Conservation (phyloP, 2,797 vertebrate species). For the Sarcophilus harrisii region DNA sequence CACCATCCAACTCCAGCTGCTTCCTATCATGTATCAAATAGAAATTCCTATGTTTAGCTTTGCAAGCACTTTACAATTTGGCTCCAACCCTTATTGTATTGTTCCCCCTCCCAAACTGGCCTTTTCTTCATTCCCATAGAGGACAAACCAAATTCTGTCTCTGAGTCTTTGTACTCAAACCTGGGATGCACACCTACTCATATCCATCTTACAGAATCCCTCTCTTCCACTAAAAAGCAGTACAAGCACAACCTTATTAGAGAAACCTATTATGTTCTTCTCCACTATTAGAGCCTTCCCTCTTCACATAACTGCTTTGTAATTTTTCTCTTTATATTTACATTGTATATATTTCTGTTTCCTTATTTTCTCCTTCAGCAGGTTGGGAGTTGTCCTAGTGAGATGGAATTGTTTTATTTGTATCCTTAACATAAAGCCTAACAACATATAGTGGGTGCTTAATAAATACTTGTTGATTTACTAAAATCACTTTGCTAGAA, state of each 20-base stretch:
- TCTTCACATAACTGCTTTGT: neutral
- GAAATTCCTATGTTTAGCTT: neutral
- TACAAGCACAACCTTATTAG: neutral
- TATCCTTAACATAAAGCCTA: neutral
- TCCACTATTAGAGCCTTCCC: neutral
- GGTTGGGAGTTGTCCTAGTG: neutral
- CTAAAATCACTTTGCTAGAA: neutral
- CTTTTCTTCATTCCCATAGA: neutral
- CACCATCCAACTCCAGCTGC: neutral
- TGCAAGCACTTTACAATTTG: neutral
- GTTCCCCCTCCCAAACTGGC: neutral
- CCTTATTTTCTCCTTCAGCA: neutral
- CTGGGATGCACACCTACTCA: neutral
- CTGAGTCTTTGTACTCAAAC: neutral
- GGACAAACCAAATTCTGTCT: neutral
- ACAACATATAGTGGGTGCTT: neutral
- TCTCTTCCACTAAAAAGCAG: slow-evolving; percentile 23
- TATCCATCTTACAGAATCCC: neutral
- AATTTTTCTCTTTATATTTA: neutral
- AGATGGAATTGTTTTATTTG: neutral
- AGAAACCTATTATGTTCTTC: slow-evolving; percentile 25
- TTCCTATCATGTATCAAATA: neutral
- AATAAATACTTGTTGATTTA: neutral
- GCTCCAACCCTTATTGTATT: neutral
- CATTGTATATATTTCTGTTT: neutral